A percentile compares a stretch with the other conserved stretches of the same genome.
These are phyloP conservation scores for Aleiodes leptofemur DNA, from an alignment of 2,888 invertebrate species.

Conservation along the genomic window DNA sequence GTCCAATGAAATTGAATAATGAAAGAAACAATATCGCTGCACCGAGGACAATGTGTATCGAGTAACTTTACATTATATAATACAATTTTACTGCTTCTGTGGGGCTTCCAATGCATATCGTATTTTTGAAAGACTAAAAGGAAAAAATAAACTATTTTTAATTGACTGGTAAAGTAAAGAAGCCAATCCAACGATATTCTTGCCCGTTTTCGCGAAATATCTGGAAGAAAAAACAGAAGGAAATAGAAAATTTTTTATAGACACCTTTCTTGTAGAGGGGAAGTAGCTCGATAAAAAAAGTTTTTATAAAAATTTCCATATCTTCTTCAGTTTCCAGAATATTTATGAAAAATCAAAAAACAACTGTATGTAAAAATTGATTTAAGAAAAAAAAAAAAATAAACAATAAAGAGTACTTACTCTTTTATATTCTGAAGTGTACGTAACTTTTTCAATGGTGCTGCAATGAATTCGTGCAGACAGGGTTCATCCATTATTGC, in stretches of 20 bases:
- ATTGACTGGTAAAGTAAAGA: no score
- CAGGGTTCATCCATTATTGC: conserved; percentile 67
- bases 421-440: conserved; percentile 70
- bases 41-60: background rate
- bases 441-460: conserved; percentile 69
- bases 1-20: no score
- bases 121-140: no score
- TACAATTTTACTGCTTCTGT: background rate
- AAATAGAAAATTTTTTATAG: background rate
- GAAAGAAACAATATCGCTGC: background rate
- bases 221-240: background rate
- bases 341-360: no score
- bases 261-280: background rate
- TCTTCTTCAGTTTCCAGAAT: background rate
- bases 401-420: conserved; percentile 61
- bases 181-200: background rate
- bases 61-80: background rate
- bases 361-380: background rate
- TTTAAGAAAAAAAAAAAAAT: conserved; percentile 26
- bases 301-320: conserved; percentile 29
- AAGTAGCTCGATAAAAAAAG: background rate
- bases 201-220: background rate
- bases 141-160: no score
- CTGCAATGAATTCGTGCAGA: conserved; percentile 66
- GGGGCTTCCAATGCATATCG: background rate